Percentiles rank a stretch among this genome's conserved stretches.
These are phyloP conservation scores for Archivesica marissinica DNA, from an alignment of 1,140 invertebrate species.

Conservation along the genomic window DNA sequence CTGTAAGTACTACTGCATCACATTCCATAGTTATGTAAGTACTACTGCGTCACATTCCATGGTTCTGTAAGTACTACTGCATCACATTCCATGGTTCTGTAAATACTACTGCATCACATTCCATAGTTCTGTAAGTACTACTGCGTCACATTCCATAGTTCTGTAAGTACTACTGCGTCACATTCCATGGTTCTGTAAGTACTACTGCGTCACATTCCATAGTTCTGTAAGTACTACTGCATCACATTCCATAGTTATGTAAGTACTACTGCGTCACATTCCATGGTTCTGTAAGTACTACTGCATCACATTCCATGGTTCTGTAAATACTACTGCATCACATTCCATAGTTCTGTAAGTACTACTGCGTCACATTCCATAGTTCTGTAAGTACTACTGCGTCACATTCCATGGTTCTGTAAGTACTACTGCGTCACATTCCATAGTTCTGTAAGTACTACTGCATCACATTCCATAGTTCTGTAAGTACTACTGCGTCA, in stretches of 20 bases:
- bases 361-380: conserved; percentile 75
- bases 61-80: conserved; percentile 33
- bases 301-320: conserved; percentile 87
- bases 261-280: conserved; percentile 71
- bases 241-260: conserved; percentile 88
- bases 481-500: too few species aligned
- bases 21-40: too few species aligned
- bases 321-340: conserved; percentile 84
- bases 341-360: conserved; percentile 31
- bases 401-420: conserved; percentile 36
- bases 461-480: neutral
- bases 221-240: conserved; percentile 86
- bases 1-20: too few species aligned
- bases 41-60: conserved; percentile 8
- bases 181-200: conserved; percentile 66
- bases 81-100: conserved; percentile 51
- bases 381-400: conserved; percentile 85
- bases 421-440: too few species aligned
- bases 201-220: conserved; percentile 86
- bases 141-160: conserved; percentile 5
- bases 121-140: conserved; percentile 8
- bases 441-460: conserved; percentile 19
- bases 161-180: conserved; percentile 41
- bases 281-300: conserved; percentile 1
- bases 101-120: conserved; percentile 32